Conservation (phyloP, 2,797 vertebrate species). For the Dryobates pubescens region DNA sequence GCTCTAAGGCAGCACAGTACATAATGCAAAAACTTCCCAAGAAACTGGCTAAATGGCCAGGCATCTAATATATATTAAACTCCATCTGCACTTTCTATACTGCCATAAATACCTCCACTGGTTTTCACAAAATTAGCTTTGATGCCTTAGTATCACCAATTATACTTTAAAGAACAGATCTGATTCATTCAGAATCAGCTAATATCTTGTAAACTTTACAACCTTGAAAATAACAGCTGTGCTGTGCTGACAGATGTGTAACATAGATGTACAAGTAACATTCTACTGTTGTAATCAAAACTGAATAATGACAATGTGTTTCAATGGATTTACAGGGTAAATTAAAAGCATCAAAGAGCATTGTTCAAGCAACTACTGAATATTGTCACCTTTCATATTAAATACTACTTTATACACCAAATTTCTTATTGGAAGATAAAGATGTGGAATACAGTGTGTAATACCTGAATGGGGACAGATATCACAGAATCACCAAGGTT, state of each 20-base stretch:
- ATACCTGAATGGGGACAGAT: not conserved
- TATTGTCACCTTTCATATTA: not conserved
- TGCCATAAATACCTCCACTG: not conserved
- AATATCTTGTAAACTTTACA: not conserved
- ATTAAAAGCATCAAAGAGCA: not conserved
- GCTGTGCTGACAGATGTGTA: not conserved
- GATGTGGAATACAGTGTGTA: not conserved
- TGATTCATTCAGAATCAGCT: not conserved
- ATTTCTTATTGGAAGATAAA: not conserved
- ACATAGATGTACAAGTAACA: not conserved
- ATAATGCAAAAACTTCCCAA: not conserved
- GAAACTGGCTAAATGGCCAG: not conserved
- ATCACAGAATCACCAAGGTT: too few relatives aligned
- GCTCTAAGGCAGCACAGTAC: not conserved
- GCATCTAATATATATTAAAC: not conserved
- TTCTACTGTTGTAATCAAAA: not conserved
- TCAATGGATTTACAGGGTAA: not conserved
- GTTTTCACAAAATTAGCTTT: not conserved
- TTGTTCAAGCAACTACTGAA: not conserved
- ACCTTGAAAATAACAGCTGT: not conserved
- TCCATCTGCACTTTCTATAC: not conserved
- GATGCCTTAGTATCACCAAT: not conserved
- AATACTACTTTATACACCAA: not conserved
- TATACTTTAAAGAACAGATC: not conserved
- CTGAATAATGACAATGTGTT: not conserved